A percentile compares a stretch with the other conserved stretches of the same genome.
These are phyloP conservation scores for Archocentrus centrarchus DNA, from an alignment of 2,113 vertebrate species.

Conservation along the genomic window DNA sequence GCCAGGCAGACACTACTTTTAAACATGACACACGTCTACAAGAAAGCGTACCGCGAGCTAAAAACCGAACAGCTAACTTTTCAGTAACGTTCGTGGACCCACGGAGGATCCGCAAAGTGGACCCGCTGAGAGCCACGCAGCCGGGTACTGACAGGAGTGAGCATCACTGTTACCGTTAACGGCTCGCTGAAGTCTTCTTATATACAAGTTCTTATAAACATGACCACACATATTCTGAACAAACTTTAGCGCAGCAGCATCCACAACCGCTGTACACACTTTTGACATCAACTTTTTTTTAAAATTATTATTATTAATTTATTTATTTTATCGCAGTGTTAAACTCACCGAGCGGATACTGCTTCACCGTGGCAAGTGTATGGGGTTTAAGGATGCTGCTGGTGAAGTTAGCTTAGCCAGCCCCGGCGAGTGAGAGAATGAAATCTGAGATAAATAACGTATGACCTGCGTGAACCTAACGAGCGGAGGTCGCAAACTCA, in stretches of 20 bases:
- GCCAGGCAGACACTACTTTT: conserved; percentile 13
- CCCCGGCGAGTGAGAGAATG: background rate
- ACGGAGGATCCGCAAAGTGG: background rate
- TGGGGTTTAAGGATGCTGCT: conserved; percentile 23
- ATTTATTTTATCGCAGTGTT: background rate
- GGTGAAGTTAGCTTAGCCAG: conserved; percentile 54
- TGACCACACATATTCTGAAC: background rate
- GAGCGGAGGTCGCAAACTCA: conserved; percentile 56
- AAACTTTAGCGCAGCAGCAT: background rate
- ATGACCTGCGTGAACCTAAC: background rate
- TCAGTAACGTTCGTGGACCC: background rate
- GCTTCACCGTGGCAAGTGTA: conserved; percentile 16
- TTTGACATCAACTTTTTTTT: conserved; percentile 25
- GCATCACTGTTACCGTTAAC: conserved; percentile 10
- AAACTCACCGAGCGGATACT: background rate
- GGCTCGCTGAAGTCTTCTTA: background rate
- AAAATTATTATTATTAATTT: no score
- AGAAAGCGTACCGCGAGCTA: background rate
- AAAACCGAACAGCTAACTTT: background rate
- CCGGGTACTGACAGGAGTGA: conserved; percentile 13
- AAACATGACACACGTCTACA: background rate
- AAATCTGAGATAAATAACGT: background rate
- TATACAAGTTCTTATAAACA: background rate
- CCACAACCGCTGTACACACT: background rate
- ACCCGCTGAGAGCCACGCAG: conserved; percentile 24